Percentiles rank a stretch among this genome's conserved stretches.
These are phyloP conservation scores for Cantharis nigra DNA, from an alignment of 2,888 invertebrate genomes.

Conservation along the genomic window DNA sequence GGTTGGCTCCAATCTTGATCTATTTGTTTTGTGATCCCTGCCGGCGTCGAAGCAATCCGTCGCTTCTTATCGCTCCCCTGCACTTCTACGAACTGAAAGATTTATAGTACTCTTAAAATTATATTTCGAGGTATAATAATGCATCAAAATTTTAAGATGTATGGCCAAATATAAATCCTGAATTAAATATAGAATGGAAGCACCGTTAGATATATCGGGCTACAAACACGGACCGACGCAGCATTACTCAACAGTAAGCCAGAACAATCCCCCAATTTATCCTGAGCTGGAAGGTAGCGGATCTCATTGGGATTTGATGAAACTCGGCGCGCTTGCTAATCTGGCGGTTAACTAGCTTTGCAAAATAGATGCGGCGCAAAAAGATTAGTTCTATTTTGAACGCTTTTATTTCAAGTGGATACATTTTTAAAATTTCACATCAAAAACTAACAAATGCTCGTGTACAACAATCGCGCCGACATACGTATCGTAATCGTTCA, in stretches of 20 bases:
- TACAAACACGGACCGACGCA: conserved; percentile 55
- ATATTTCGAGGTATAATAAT: conserved; percentile 57
- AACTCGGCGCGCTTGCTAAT: conserved; percentile 56
- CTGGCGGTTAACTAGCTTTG: conserved; percentile 57
- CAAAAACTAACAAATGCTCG: conserved; percentile 1
- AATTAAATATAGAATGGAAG: conserved; percentile 57
- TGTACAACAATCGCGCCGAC: conserved; percentile 13
- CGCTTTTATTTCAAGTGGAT: conserved; percentile 2
- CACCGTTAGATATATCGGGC: conserved; percentile 53
- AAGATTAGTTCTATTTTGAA: conserved; percentile 29
- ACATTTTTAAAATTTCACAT: background rate
- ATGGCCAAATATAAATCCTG: conserved; percentile 57
- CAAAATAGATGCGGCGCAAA: conserved; percentile 54
- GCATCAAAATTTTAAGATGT: conserved; percentile 55
- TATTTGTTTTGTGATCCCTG: conserved; percentile 57
- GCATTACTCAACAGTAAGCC: conserved; percentile 57
- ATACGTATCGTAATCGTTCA: conserved; percentile 17
- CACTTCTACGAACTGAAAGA: conserved; percentile 45
- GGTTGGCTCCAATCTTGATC: conserved; percentile 55
- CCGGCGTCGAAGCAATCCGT: conserved; percentile 52
- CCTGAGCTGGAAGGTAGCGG: conserved; percentile 54
- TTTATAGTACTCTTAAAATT: conserved; percentile 50
- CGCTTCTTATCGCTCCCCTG: conserved; percentile 53
- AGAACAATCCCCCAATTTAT: conserved; percentile 58
- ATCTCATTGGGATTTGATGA: conserved; percentile 59